These are phyloP conservation scores for Limnodromus scolopaceus DNA, from an alignment of 2,797 vertebrate genomes.

Conservation along the genomic window DNA sequence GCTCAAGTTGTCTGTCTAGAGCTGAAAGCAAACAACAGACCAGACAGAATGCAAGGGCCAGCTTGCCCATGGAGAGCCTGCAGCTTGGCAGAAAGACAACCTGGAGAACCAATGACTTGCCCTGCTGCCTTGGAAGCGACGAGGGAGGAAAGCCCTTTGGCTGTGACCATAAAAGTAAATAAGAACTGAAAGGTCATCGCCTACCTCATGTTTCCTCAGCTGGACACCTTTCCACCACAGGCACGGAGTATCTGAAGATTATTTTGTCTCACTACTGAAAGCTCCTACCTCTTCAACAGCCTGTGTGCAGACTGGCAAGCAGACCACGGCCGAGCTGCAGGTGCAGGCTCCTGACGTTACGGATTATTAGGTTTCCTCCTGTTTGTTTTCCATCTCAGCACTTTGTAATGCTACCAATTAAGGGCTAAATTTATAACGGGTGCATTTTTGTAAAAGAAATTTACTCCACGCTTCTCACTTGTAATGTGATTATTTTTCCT, in stretches of 20 bases:
- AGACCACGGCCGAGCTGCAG: not conserved
- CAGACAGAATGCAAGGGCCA: not conserved
- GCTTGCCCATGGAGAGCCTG: not conserved
- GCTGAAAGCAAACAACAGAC: not conserved
- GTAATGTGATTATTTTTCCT: constrained; percentile 59
- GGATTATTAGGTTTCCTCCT: constrained; percentile 43
- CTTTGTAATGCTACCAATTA: constrained; percentile 28
- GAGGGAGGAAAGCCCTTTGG: not conserved
- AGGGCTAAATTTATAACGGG: constrained; percentile 40
- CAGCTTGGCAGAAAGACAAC: not conserved
- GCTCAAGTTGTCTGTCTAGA: not conserved
- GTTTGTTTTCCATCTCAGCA: constrained; percentile 57
- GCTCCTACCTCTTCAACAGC: not conserved
- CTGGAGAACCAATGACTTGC: not conserved
- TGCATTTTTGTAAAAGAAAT: constrained; percentile 23
- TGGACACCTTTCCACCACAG: not conserved
- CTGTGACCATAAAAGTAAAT: not conserved
- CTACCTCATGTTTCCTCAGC: not conserved
- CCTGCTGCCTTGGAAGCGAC: not conserved
- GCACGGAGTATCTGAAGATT: not conserved
- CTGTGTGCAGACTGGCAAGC: not conserved
- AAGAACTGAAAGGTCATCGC: not conserved
- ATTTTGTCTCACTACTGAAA: not conserved
- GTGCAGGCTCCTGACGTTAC: not conserved
- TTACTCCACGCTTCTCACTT: constrained; percentile 38